Base-by-base conservation (phyloP, 2,888 invertebrate genomes). In the Drosophila borborema region DNA sequence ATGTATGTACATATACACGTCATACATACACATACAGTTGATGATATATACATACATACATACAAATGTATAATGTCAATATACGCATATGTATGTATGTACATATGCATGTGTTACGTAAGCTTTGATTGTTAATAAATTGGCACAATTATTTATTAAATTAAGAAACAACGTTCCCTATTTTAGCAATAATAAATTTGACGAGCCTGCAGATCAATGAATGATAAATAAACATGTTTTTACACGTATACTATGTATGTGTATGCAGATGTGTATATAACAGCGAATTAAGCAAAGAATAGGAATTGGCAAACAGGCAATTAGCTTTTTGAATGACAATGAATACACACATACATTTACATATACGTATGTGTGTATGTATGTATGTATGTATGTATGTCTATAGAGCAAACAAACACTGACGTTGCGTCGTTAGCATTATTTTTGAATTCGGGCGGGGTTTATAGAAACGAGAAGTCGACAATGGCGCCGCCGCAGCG, bases 141-240 rank as follows among this genome's bases (percentile, higher is more conserved):
- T 77, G 81, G 41, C 40, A 58, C 68, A 81, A 71, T 66, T 78
- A 75, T 66, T 79, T 68, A 48, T 59, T 68, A 64, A 87, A 76
- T 73, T 78, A 66, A 81, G 58, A 60, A 69, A 75, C 56, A 74
- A 65, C 68, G 53, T 65, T 56, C 36, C 43, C 38, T 48, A 76
- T 40, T 48, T 45, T 43, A 48, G 40, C 51, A 53, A 62, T 41
- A 63, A 58, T 18, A 51, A 63, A 61, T 63, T 51, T 64, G 60
- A 80, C 45, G 54, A 72, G 38, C 49, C 31, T 49, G 20, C 43
- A 71, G 58, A 69, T 69, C 45, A 64, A 77, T 82, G 69, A 75
- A 66, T 60, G 51, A 51, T 63, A 83, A 43, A 70, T 64, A 48
- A 46, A 63, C 41, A 46, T 48, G 5, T 64, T 34, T 34, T 43